Evolutionary conservation across 1,140 invertebrate species (phyloP).

Genomic region (Phymorhynchus buccinoides): DNA sequence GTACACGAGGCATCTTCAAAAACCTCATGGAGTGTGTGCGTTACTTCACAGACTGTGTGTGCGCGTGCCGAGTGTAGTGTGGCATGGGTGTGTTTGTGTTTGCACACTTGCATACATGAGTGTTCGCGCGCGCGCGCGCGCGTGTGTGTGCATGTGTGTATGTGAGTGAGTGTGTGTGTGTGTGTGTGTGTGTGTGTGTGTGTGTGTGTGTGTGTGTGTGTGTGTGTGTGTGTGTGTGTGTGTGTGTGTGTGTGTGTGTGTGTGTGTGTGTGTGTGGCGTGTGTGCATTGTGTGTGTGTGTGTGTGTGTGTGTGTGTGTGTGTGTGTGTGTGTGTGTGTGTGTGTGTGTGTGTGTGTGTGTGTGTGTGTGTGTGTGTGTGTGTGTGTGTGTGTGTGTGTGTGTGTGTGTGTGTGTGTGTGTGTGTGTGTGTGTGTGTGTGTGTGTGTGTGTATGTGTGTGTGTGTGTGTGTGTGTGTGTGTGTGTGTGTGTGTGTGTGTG

Average conservation of each 20-base stretch:
- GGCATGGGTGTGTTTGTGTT: not conserved
- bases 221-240: not conserved
- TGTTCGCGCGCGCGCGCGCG: not conserved
- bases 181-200: not conserved
- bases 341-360: not conserved
- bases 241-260: slow-evolving; percentile 3
- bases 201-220: too few relatives aligned
- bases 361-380: not conserved
- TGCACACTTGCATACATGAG: not conserved
- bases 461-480: not conserved
- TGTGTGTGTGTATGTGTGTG: not conserved
- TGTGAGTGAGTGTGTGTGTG: not conserved
- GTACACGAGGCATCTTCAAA: too few relatives aligned
- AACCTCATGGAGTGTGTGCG: too few relatives aligned
- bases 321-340: not conserved
- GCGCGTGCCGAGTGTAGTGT: too few relatives aligned
- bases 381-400: not conserved
- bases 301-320: not conserved
- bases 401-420: not conserved
- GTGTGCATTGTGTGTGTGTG: not conserved
- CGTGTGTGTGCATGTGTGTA: slow-evolving; percentile 3
- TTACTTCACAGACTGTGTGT: too few relatives aligned
- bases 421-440: not conserved
- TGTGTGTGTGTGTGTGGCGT: not conserved
- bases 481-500: not conserved